Base-by-base conservation (phyloP, 1,140 invertebrate genomes). In the Fopius arisanus region DNA sequence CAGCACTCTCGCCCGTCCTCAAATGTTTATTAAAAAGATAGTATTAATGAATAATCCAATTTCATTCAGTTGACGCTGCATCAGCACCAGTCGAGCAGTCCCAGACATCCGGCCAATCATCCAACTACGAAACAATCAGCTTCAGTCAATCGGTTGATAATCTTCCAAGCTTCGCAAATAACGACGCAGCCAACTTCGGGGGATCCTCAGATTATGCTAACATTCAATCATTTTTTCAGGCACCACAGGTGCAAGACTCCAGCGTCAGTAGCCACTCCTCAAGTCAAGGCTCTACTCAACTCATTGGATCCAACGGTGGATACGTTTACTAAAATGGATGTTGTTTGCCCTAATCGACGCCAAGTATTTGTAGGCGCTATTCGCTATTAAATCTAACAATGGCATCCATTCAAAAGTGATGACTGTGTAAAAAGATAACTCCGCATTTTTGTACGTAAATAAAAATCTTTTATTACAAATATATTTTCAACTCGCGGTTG, bases 401-500 rank as follows among this genome's bases (percentile, higher is more conserved):
- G 33, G 12, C 9, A 37, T 37, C 3, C 7, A 37, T 37, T 37
- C 33, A 37, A 37, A n/a, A n/a, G n/a, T n/a, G 31, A 33, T 33
- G 3, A 33, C 31, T 33, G 31, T 33, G 12, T 37, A 37, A 37
- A 37, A 37, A 37, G 3, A 7, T 3, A 37, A 37, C 1, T 10
- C 3, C 33, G 1, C 33, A 51, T 37, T 77, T 75, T 75, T 81
- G 62, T 81, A 83, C 65, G 69, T 82, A 83, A 83, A 84, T 84
- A 83, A 83, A 83, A 62, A 54, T 78, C 67, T 78, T 84, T 82
- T 83, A 80, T 82, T 80, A 77, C 5, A 81, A 80, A 80, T 67
- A 77, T 26, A 65, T 0, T 72, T 40, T n/a, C 77, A 40, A 40
- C 5, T 70, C 5, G 37, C 43, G 19, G 21, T 21, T 37, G 26